phyloP scores from a whole-genome alignment of 2,888 invertebrate genomes.

The Lysandra coridon region DNA sequence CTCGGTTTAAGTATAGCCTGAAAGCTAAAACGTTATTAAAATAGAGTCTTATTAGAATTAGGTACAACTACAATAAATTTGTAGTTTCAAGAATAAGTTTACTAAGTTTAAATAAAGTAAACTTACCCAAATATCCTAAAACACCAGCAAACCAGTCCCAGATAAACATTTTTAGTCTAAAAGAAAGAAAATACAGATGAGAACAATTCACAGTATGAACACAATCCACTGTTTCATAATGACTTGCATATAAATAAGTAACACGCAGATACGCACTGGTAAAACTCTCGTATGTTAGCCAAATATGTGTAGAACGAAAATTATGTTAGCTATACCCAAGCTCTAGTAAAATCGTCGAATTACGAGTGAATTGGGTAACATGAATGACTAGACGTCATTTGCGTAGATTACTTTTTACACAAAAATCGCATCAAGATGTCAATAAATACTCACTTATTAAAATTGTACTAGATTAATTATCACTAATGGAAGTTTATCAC shows the following conservation, averaged over 20 bases:
- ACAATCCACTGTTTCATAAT: constrained; percentile 43
- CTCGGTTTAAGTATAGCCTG: background rate
- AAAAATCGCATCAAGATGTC: constrained; percentile 48
- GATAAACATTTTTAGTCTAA: constrained; percentile 90
- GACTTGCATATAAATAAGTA: constrained; percentile 43
- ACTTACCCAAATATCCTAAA: constrained; percentile 94
- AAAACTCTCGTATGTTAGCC: background rate
- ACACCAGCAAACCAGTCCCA: constrained; percentile 98
- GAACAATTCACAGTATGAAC: constrained; percentile 33
- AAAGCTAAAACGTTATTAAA: background rate
- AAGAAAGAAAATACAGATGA: constrained; percentile 44
- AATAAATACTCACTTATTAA: constrained; percentile 70
- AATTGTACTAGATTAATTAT: constrained; percentile 75
- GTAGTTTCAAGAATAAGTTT: background rate
- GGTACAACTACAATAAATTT: background rate
- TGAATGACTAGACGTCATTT: constrained; percentile 72
- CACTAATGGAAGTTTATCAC: constrained; percentile 73
- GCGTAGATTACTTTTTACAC: constrained; percentile 60
- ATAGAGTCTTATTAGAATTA: background rate
- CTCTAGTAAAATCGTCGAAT: constrained; percentile 53
- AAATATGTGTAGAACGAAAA: background rate
- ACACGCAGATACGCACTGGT: background rate
- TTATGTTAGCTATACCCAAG: background rate
- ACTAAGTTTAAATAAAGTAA: background rate
- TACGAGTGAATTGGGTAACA: constrained; percentile 71